Conservation (phyloP, 2,888 invertebrate species). For the Siphonodentalium dalli region DNA sequence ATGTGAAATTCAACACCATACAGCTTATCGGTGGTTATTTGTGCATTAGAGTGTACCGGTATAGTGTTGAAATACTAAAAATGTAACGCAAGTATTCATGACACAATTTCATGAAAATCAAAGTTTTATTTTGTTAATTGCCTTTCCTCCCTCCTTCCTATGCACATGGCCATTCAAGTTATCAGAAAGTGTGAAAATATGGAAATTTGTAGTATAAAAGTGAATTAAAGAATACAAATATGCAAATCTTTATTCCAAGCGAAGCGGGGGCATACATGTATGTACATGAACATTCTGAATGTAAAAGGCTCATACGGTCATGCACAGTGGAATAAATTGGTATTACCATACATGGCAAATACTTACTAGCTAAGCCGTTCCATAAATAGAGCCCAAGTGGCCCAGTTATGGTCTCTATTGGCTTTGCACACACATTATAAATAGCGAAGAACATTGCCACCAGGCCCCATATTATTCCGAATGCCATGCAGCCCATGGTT, state of each 20-base stretch:
- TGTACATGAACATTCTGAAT: background rate
- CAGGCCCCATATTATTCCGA: constrained; percentile 74
- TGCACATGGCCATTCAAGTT: background rate
- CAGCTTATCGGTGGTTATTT: too few relatives aligned
- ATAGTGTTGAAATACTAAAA: too few relatives aligned
- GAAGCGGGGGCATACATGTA: background rate
- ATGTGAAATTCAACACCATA: too few relatives aligned
- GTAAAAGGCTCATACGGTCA: background rate
- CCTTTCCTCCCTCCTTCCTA: too few relatives aligned
- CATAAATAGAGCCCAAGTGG: constrained; percentile 78
- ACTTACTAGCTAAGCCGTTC: constrained; percentile 80
- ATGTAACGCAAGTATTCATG: too few relatives aligned
- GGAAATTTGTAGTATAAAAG: too few relatives aligned
- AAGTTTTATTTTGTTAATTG: too few relatives aligned
- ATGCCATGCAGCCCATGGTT: constrained; percentile 75
- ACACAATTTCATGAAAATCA: too few relatives aligned
- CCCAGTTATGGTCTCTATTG: constrained; percentile 74
- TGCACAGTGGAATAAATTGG: background rate
- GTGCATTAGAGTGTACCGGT: too few relatives aligned
- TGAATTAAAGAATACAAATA: too few relatives aligned
- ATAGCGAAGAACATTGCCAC: constrained; percentile 76
- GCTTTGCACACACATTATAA: constrained; percentile 80
- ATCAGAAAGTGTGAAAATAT: background rate
- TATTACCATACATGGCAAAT: background rate
- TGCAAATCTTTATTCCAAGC: background rate